Percentiles rank a stretch among this genome's conserved stretches.
Evolutionary conservation across 1,140 invertebrate species (phyloP).

Genomic region (Yoshiicerus persimilis): DNA sequence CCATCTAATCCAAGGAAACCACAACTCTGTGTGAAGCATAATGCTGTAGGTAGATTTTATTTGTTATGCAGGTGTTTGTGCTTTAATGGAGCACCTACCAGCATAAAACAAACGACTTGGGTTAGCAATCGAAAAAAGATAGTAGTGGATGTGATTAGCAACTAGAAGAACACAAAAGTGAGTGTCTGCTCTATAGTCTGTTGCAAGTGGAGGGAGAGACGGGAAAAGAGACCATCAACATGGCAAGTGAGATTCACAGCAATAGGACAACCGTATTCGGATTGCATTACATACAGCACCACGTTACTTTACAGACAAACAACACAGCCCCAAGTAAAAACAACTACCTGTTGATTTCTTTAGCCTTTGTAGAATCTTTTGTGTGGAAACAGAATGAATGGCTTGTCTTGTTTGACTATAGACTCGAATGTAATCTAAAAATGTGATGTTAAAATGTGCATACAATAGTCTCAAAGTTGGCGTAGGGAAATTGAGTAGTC

Average conservation of each 20-base stretch:
- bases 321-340: not conserved
- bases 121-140: not conserved
- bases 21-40: not conserved
- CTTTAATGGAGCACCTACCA: not conserved
- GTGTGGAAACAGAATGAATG: not conserved
- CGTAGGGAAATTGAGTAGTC: not conserved
- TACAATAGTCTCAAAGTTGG: not conserved
- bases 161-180: not conserved
- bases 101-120: not conserved
- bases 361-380: not conserved
- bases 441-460: not conserved
- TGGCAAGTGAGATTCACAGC: not conserved
- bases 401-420: not conserved
- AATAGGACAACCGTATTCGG: not conserved
- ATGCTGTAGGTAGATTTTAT: not conserved
- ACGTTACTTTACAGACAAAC: not conserved
- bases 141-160: not conserved
- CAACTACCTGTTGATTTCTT: constrained; percentile 20
- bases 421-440: not conserved
- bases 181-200: not conserved
- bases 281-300: not conserved
- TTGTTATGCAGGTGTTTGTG: not conserved
- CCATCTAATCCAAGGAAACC: not conserved
- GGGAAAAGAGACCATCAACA: not conserved
- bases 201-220: not conserved